Conservation (phyloP, 2,888 invertebrate species). For the Conistra vaccinii region DNA sequence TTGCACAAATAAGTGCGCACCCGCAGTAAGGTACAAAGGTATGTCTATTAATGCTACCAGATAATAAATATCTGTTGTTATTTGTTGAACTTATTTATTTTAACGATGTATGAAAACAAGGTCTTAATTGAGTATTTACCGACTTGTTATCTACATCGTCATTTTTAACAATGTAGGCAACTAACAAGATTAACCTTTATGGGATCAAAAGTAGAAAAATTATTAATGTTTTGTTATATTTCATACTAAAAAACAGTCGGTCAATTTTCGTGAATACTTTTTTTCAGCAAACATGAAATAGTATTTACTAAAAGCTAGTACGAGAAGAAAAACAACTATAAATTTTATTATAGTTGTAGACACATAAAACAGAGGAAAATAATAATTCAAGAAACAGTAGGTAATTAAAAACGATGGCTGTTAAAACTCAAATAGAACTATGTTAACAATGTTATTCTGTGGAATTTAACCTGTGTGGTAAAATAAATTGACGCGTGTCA, state of each 20-base stretch:
- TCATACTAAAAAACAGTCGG: not conserved
- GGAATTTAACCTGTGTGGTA: not conserved
- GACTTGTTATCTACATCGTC: not conserved
- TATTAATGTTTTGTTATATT: not conserved
- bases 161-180: slow-evolving; percentile 14
- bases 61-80: slow-evolving; percentile 41
- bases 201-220: slow-evolving; percentile 11
- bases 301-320: too few species aligned
- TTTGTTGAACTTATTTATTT: slow-evolving; percentile 14
- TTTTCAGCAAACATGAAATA: not conserved
- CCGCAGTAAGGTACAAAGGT: slow-evolving; percentile 48
- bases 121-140: slow-evolving; percentile 26
- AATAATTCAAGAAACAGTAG: too few species aligned
- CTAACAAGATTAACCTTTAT: not conserved
- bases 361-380: too few species aligned
- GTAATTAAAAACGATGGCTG: too few species aligned
- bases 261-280: not conserved
- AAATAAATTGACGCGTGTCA: slow-evolving; percentile 14
- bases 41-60: slow-evolving; percentile 25
- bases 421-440: too few species aligned
- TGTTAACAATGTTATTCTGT: too few species aligned
- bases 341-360: too few species aligned
- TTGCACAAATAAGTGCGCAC: slow-evolving; percentile 25
- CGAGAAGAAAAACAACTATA: too few species aligned
- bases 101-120: slow-evolving; percentile 1